Evolutionary conservation across 2,113 vertebrate species (phyloP).

Genomic region (Notechis scutatus): DNA sequence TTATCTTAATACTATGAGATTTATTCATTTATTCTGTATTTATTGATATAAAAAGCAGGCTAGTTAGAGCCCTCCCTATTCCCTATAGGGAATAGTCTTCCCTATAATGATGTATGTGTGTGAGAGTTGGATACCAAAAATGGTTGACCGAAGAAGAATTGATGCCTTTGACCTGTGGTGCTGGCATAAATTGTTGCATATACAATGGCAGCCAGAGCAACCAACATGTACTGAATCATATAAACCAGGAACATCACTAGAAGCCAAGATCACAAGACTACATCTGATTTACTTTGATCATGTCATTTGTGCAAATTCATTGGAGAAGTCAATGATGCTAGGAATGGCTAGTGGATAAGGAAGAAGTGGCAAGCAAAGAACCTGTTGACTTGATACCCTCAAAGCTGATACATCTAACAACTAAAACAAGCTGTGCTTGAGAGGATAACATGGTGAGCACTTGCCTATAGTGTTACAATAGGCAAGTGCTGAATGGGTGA

Average conservation of each 20-base stretch:
- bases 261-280: background rate
- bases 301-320: background rate
- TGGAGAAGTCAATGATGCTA: background rate
- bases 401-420: too few species aligned
- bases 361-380: background rate
- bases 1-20: constrained; percentile 45
- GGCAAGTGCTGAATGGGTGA: too few species aligned
- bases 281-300: background rate
- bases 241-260: background rate
- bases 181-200: background rate
- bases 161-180: too few species aligned
- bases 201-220: background rate
- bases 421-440: background rate
- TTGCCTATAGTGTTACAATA: background rate
- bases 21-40: constrained; percentile 20
- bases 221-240: background rate
- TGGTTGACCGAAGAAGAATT: too few species aligned
- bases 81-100: background rate
- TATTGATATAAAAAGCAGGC: background rate
- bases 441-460: background rate
- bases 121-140: background rate
- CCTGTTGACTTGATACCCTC: background rate
- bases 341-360: background rate
- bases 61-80: background rate
- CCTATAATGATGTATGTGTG: too few species aligned